Percentiles rank a stretch among this genome's conserved stretches.
Evolutionary conservation across 2,888 invertebrate genomes (phyloP).

Genomic region (Apotomis betuletana): DNA sequence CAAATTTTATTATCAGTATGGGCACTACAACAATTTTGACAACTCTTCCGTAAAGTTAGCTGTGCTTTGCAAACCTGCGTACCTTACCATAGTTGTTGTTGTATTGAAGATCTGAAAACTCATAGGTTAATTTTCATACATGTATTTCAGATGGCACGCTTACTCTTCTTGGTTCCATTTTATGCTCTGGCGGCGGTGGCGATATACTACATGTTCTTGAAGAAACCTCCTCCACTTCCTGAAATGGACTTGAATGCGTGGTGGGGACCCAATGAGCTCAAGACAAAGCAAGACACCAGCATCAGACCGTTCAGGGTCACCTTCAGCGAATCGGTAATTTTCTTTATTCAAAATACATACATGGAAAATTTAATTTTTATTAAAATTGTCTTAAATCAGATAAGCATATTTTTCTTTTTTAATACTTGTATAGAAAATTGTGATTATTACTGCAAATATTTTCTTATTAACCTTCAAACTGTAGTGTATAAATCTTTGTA

Average conservation of each 20-base stretch:
- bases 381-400: no score
- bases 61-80: no score
- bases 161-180: constrained; percentile 36
- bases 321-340: constrained; percentile 81
- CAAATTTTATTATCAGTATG: no score
- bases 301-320: constrained; percentile 85
- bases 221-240: constrained; percentile 50
- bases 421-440: not conserved
- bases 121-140: not conserved
- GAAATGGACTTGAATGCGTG: constrained; percentile 71
- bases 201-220: constrained; percentile 44
- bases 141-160: constrained; percentile 44
- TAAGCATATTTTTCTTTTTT: no score
- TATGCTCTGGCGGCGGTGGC: constrained; percentile 39
- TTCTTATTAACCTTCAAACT: not conserved
- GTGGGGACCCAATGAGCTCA: constrained; percentile 82
- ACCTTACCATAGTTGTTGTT: no score
- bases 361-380: no score
- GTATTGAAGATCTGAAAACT: no score
- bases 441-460: not conserved
- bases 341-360: not conserved
- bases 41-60: no score
- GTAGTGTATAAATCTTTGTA: constrained; percentile 35
- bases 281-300: constrained; percentile 74
- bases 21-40: no score